These are phyloP conservation scores for Sardinella longiceps DNA, from an alignment of 2,797 vertebrate species.

Conservation along the genomic window DNA sequence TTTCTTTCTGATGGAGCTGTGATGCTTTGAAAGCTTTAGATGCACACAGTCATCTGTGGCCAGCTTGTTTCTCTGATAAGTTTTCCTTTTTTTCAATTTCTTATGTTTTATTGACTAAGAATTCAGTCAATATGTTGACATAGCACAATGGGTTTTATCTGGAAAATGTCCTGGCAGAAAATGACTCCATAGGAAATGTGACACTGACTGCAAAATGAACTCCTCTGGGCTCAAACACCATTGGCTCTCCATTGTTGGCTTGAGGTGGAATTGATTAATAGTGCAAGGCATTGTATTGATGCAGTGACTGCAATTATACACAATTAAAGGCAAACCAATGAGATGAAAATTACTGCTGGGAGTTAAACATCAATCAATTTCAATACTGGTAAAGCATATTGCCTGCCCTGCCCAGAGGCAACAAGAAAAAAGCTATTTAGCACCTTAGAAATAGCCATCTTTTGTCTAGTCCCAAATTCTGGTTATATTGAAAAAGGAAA, in stretches of 20 bases:
- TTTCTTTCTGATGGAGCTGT: not conserved
- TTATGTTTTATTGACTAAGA: not conserved
- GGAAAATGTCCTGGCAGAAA: not conserved
- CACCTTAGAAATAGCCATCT: no score
- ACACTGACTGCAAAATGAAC: not conserved
- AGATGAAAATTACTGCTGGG: not conserved
- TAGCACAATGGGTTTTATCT: not conserved
- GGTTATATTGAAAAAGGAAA: no score
- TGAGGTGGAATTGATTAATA: not conserved
- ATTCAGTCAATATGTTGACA: not conserved
- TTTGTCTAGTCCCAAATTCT: no score
- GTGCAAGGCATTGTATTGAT: not conserved
- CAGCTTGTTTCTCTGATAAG: not conserved
- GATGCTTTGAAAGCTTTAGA: not conserved
- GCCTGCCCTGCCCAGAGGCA: not conserved
- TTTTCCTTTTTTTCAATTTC: not conserved
- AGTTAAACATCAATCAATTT: not conserved
- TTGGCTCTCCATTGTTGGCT: not conserved
- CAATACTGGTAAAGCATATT: not conserved
- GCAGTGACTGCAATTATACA: not conserved
- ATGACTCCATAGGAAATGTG: not conserved
- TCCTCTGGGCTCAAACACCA: not conserved
- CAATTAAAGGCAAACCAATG: not conserved
- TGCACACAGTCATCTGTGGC: not conserved
- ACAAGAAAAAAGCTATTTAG: no score